Percentiles rank a stretch among this genome's conserved stretches.
Evolutionary conservation across 2,113 vertebrate genomes (phyloP).

Genomic region (Castor canadensis): DNA sequence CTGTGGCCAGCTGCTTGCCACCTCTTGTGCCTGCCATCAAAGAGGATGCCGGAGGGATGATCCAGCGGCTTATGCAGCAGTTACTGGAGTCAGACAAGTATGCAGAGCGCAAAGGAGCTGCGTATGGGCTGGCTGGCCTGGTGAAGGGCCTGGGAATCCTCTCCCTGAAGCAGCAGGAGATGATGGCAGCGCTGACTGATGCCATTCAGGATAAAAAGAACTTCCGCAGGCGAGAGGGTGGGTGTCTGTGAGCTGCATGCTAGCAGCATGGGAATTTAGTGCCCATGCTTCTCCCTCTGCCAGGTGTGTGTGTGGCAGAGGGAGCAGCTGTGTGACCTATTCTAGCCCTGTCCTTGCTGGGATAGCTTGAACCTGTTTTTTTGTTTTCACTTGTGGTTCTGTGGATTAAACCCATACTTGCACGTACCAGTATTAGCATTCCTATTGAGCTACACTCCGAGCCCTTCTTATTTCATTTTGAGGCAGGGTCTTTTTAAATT

Average conservation of each 20-base stretch:
- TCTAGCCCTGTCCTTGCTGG: neutral
- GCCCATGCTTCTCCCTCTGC: neutral
- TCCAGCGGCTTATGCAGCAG: slow-evolving; percentile 94
- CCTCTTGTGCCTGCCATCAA: slow-evolving; percentile 97
- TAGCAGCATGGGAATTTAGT: rapidly evolving
- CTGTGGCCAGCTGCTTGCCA: slow-evolving; percentile 95
- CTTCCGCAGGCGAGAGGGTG: slow-evolving; percentile 96
- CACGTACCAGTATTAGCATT: too few relatives aligned
- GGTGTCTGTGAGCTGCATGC: slow-evolving; percentile 31
- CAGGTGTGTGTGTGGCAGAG: too few relatives aligned
- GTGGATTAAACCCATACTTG: neutral
- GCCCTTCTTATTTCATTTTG: neutral
- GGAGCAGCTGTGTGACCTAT: neutral
- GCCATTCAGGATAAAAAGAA: slow-evolving; percentile 99
- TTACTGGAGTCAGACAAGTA: slow-evolving; percentile 98
- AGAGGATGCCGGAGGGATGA: slow-evolving; percentile 96
- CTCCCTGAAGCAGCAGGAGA: slow-evolving; percentile 98
- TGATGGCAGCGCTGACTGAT: slow-evolving; percentile 96
- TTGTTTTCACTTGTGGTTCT: neutral
- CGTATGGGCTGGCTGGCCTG: slow-evolving; percentile 95
- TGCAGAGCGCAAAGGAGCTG: slow-evolving; percentile 95
- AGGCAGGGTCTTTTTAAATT: too few relatives aligned
- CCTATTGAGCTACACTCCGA: too few relatives aligned
- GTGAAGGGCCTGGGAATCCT: slow-evolving; percentile 98
- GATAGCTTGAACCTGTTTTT: neutral